Evolutionary conservation across 1,140 invertebrate genomes (phyloP).

Genomic region (Octopus sinensis): DNA sequence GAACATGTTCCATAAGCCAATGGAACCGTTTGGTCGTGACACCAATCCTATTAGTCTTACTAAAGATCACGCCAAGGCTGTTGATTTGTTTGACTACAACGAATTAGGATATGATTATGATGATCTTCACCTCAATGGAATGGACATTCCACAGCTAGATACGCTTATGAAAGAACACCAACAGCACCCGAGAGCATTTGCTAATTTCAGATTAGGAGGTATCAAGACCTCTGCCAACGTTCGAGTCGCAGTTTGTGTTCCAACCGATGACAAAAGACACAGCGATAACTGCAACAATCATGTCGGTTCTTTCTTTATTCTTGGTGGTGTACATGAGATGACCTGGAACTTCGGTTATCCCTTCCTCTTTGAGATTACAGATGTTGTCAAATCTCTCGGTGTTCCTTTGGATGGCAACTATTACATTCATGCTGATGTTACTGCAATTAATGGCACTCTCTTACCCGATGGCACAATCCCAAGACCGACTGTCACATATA

Average conservation of each 20-base stretch:
- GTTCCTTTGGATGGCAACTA: constrained; percentile 17
- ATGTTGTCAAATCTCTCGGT: constrained; percentile 16
- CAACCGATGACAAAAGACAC: constrained; percentile 12
- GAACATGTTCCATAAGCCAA: constrained; percentile 3
- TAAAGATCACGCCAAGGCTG: constrained; percentile 12
- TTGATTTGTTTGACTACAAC: constrained; percentile 10
- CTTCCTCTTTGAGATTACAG: constrained; percentile 28
- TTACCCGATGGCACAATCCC: constrained; percentile 19
- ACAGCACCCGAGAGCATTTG: constrained; percentile 20
- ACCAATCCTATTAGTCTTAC: constrained; percentile 28
- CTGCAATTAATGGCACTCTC: constrained; percentile 27
- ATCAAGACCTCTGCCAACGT: constrained; percentile 25
- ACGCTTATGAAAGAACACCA: constrained; percentile 20
- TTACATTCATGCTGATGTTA: constrained; percentile 20
- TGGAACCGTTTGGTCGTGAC: constrained; percentile 30
- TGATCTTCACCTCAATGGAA: constrained; percentile 24
- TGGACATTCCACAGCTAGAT: constrained; percentile 25
- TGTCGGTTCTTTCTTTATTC: constrained; percentile 32
- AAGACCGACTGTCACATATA: constrained; percentile 17
- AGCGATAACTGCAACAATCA: constrained; percentile 23
- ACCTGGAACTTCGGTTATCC: constrained; percentile 27
- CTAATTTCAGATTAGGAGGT: constrained; percentile 22
- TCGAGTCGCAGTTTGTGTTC: background rate
- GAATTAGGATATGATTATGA: constrained; percentile 30
- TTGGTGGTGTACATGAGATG: constrained; percentile 31